A percentile compares a stretch with the other conserved stretches of the same genome.
Conservation (phyloP, 2,113 vertebrate genomes). For the Pachyramphus minor region DNA sequence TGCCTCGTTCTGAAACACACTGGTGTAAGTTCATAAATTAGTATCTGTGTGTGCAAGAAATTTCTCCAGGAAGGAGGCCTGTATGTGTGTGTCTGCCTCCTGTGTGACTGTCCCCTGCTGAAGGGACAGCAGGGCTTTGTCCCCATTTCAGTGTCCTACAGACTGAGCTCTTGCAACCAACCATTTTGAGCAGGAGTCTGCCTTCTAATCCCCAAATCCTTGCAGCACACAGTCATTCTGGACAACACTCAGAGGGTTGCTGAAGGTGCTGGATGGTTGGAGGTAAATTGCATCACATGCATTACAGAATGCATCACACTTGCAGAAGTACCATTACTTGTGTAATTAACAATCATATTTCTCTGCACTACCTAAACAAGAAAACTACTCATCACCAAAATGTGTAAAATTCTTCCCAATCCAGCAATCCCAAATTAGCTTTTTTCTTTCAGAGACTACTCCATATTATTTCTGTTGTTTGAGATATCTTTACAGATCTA, state of each 20-base stretch:
- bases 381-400: neutral
- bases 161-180: neutral
- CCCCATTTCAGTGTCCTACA: accelerated
- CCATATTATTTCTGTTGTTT: neutral
- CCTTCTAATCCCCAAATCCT: neutral
- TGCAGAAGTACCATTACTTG: neutral
- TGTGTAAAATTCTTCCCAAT: neutral
- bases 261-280: neutral
- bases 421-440: neutral
- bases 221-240: neutral
- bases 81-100: neutral
- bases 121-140: neutral
- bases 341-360: neutral
- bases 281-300: neutral
- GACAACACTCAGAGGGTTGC: neutral
- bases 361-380: neutral
- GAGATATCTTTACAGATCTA: neutral
- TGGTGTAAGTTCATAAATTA: neutral
- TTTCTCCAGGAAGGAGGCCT: accelerated
- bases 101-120: neutral
- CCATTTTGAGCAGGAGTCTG: neutral
- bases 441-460: neutral
- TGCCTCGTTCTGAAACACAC: neutral
- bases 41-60: neutral
- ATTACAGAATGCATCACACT: neutral